Conservation (phyloP, 1,140 invertebrate genomes). For the Vollenhovia emeryi region DNA sequence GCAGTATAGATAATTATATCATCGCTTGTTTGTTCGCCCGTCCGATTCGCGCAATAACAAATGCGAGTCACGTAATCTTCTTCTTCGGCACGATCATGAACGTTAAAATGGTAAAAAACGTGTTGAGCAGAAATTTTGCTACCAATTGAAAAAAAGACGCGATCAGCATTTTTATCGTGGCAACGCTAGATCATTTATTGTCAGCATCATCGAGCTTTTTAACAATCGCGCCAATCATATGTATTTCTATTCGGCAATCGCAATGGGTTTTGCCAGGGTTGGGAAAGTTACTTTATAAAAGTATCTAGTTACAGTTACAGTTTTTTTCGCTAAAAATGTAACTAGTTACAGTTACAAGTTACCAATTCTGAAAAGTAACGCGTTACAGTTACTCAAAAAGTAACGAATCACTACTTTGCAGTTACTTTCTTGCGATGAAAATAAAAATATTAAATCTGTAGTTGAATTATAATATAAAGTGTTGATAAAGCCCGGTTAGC, state of each 20-base stretch:
- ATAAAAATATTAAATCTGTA: too few relatives aligned
- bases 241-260: conserved; percentile 6
- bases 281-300: too few relatives aligned
- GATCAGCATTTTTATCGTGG: conserved; percentile 49
- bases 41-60: conserved; percentile 8
- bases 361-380: too few relatives aligned
- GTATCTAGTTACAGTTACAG: too few relatives aligned
- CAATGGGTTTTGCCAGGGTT: background rate
- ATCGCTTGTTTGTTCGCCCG: conserved; percentile 34
- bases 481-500: too few relatives aligned
- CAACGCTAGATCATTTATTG: conserved; percentile 30
- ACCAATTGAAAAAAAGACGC: conserved; percentile 36
- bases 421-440: too few relatives aligned
- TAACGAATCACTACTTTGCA: too few relatives aligned
- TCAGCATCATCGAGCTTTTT: conserved; percentile 33
- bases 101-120: conserved; percentile 50
- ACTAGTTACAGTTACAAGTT: too few relatives aligned
- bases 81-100: conserved; percentile 44
- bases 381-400: too few relatives aligned
- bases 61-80: conserved; percentile 49
- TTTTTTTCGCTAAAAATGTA: too few relatives aligned
- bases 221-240: conserved; percentile 45
- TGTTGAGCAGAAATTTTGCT: conserved; percentile 40
- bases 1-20: conserved; percentile 32
- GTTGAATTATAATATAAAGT: too few relatives aligned